Evolutionary conservation across 2,888 invertebrate species (phyloP).

Genomic region (Phlogophora meticulosa): DNA sequence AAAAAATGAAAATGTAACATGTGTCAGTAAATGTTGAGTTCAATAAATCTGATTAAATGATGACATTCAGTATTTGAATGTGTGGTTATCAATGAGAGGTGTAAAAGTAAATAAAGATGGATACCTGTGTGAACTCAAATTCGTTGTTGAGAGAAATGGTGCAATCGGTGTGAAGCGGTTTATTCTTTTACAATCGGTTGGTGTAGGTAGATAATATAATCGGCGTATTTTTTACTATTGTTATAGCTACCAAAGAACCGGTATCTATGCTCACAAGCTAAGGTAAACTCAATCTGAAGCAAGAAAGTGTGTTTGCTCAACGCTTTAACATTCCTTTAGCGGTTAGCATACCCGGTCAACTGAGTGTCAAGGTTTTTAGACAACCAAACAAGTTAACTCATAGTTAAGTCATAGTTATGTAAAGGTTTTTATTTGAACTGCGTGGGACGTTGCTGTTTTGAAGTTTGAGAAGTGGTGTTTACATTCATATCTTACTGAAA

Average conservation of each 20-base stretch:
- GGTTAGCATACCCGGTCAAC: slow-evolving; percentile 37
- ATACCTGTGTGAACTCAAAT: too few relatives aligned
- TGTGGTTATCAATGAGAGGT: too few relatives aligned
- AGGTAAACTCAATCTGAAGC: slow-evolving; percentile 25
- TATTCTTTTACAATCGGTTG: not conserved
- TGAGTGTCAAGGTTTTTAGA: slow-evolving; percentile 54
- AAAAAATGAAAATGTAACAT: too few relatives aligned
- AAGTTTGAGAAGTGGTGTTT: slow-evolving; percentile 25
- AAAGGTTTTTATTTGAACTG: slow-evolving; percentile 41
- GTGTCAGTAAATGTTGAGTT: too few relatives aligned
- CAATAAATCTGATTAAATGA: too few relatives aligned
- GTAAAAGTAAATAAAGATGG: too few relatives aligned
- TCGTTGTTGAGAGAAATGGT: too few relatives aligned
- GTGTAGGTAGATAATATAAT: not conserved
- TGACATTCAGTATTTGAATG: too few relatives aligned
- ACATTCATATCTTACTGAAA: slow-evolving; percentile 30
- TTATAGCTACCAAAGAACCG: slow-evolving; percentile 29
- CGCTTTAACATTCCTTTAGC: slow-evolving; percentile 35
- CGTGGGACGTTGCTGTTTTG: not conserved
- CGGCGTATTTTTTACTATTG: not conserved
- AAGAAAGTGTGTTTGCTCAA: slow-evolving; percentile 49
- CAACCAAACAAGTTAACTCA: slow-evolving; percentile 26
- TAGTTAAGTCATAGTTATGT: slow-evolving; percentile 47
- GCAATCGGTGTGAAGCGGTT: too few relatives aligned
- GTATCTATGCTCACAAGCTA: slow-evolving; percentile 6